phyloP scores from a whole-genome alignment of 1,140 invertebrate species.

The Drosophila subobscura region DNA sequence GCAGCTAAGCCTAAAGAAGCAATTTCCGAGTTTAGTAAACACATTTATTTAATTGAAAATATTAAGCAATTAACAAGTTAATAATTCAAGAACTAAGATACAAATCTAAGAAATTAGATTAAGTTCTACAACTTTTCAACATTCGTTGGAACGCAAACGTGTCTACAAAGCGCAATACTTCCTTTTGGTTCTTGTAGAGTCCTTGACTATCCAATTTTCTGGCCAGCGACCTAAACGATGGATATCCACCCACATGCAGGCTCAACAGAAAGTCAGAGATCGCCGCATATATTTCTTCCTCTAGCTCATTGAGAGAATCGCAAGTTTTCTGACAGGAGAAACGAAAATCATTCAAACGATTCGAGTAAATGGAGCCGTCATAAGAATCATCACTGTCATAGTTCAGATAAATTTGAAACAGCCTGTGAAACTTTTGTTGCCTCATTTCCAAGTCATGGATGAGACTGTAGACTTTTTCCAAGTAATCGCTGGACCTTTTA shows the following conservation, averaged over 20 bases:
- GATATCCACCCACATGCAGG: neutral
- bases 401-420: conserved; percentile 1
- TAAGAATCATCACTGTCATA: neutral
- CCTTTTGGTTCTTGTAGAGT: conserved; percentile 7
- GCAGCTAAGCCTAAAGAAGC: too few species aligned
- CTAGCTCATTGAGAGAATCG: conserved; percentile 23
- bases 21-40: neutral
- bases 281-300: conserved; percentile 7
- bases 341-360: conserved; percentile 11
- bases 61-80: neutral
- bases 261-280: conserved; percentile 23
- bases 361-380: neutral
- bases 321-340: conserved; percentile 30
- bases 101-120: neutral
- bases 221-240: conserved; percentile 11
- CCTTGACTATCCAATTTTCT: conserved; percentile 12
- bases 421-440: conserved; percentile 27
- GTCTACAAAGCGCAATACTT: conserved; percentile 13
- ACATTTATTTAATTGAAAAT: neutral
- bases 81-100: too few species aligned
- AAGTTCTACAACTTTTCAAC: neutral
- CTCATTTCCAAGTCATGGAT: conserved; percentile 27
- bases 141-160: conserved; percentile 7
- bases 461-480: conserved; percentile 20
- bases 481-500: neutral